Evolutionary conservation across 1,140 invertebrate genomes (phyloP).

Genomic region (Bathynomus jamesi): DNA sequence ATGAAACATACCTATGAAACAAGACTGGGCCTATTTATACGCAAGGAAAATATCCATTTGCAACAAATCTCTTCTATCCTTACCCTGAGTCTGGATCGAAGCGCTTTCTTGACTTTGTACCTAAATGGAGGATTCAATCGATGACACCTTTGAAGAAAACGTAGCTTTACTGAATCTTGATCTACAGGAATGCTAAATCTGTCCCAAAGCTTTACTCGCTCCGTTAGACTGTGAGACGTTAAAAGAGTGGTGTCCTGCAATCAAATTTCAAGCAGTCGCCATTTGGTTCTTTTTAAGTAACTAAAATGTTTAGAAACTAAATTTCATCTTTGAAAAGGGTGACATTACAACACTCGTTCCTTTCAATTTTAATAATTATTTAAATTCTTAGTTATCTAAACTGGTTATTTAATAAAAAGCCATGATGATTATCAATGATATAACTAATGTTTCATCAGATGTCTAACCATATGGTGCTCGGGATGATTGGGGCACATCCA

Average conservation of each 20-base stretch:
- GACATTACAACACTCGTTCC: too few relatives aligned
- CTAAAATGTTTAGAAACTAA: too few relatives aligned
- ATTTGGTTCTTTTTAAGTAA: too few relatives aligned
- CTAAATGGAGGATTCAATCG: conserved; percentile 64
- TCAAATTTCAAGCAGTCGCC: not conserved
- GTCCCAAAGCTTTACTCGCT: conserved; percentile 77
- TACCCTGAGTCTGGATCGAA: conserved; percentile 40
- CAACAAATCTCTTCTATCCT: conserved; percentile 27
- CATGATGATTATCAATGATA: too few relatives aligned
- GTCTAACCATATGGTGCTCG: conserved; percentile 57
- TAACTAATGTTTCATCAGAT: too few relatives aligned
- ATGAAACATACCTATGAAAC: too few relatives aligned
- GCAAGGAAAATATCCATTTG: not conserved
- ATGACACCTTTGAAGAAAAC: conserved; percentile 73
- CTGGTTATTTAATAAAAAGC: too few relatives aligned
- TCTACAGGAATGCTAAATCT: conserved; percentile 66
- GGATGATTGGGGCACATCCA: conserved; percentile 98
- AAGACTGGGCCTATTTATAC: too few relatives aligned
- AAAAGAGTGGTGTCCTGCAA: conserved; percentile 69
- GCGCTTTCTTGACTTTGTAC: conserved; percentile 43
- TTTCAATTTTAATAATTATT: too few relatives aligned
- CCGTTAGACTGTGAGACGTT: conserved; percentile 67
- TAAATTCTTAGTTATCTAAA: too few relatives aligned
- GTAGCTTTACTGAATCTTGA: conserved; percentile 72
- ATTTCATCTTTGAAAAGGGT: too few relatives aligned